Evolutionary conservation across 1,140 invertebrate genomes (phyloP).

Genomic region (Drosophila kikkawai): DNA sequence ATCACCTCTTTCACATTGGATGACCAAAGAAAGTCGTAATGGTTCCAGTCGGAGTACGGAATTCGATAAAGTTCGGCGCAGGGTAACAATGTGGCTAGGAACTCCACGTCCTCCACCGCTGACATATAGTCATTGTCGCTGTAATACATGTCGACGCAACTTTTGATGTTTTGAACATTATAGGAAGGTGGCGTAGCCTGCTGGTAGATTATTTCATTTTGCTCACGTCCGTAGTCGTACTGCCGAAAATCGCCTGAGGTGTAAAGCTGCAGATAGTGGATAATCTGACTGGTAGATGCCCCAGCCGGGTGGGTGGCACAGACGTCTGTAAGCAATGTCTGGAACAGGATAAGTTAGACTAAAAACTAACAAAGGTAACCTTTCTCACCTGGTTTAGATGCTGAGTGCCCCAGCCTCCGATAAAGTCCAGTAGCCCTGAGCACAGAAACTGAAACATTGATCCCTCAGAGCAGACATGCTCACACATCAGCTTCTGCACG

Average conservation of each 20-base stretch:
- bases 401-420: conserved; percentile 76
- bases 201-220: conserved; percentile 86
- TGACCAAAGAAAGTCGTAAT: conserved; percentile 87
- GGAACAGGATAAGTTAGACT: not conserved
- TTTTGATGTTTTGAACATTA: conserved; percentile 86
- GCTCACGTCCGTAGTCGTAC: conserved; percentile 85
- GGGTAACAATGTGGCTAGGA: conserved; percentile 84
- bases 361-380: not conserved
- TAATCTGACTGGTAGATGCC: conserved; percentile 86
- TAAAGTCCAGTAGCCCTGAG: conserved; percentile 70
- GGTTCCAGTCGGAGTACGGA: conserved; percentile 86
- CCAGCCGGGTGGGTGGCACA: conserved; percentile 84
- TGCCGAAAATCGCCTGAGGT: conserved; percentile 78
- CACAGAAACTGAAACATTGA: conserved; percentile 75
- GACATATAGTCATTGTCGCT: conserved; percentile 88
- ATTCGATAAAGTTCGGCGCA: conserved; percentile 84
- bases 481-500: conserved; percentile 69
- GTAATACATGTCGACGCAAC: conserved; percentile 88
- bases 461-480: conserved; percentile 66
- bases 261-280: conserved; percentile 86
- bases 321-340: conserved; percentile 75
- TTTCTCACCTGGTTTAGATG: conserved; percentile 76
- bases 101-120: conserved; percentile 85
- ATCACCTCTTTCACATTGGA: conserved; percentile 86
- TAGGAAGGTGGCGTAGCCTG: conserved; percentile 86